Evolutionary conservation across 2,888 invertebrate species (phyloP).

Genomic region (Lathronympha strigana): DNA sequence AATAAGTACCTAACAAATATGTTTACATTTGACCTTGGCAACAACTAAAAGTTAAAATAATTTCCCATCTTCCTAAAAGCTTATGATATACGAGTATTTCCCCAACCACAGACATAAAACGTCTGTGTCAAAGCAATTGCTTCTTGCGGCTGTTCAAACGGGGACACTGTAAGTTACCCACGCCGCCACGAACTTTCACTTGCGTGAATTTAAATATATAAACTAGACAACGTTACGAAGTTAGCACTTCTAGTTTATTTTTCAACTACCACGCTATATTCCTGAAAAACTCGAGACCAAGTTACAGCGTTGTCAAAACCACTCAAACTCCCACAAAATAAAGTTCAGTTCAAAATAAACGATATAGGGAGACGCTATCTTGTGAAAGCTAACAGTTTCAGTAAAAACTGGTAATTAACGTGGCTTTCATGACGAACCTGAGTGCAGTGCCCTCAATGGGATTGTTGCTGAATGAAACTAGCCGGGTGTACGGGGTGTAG

Average conservation of each 20-base stretch:
- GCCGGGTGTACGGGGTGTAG: constrained; percentile 57
- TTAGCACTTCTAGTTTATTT: constrained; percentile 59
- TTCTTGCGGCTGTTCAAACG: constrained; percentile 2
- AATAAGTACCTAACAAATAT: too few species aligned
- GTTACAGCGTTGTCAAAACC: background rate
- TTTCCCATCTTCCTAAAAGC: too few species aligned
- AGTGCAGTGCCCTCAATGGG: constrained; percentile 59
- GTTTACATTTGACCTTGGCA: too few species aligned
- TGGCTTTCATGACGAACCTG: constrained; percentile 61
- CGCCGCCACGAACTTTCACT: background rate
- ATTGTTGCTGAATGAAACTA: constrained; percentile 63
- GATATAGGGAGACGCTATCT: constrained; percentile 25
- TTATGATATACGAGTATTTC: background rate
- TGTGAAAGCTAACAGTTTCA: constrained; percentile 16
- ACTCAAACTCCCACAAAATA: constrained; percentile 10
- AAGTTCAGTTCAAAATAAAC: constrained; percentile 18
- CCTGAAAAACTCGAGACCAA: background rate
- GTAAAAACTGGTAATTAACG: constrained; percentile 70
- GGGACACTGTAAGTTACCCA: constrained; percentile 1
- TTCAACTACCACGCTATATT: constrained; percentile 51
- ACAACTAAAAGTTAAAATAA: too few species aligned
- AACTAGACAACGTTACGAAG: constrained; percentile 23
- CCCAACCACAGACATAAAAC: background rate
- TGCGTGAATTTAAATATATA: constrained; percentile 20
- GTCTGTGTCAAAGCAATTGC: background rate